Evolutionary conservation across 2,113 vertebrate genomes (phyloP), one percentile per base, ranked within the genome.

Genomic region (Megaceryle torquata): DNA sequence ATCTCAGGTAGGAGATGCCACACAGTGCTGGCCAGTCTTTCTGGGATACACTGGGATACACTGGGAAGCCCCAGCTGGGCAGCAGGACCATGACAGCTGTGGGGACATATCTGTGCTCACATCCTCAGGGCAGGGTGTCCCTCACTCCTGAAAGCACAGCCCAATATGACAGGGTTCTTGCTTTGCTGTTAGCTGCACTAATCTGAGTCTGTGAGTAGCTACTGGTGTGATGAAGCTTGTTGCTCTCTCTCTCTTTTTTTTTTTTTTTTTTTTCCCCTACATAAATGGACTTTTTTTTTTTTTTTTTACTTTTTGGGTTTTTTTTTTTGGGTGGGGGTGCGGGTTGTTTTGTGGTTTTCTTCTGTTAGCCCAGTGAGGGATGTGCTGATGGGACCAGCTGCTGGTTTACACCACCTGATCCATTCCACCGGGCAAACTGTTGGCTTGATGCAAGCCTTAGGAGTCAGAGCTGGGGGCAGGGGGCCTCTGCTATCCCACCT

Each of bases 381-480:
- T 1, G 11, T 76, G 60, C 77, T 84, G 91, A 44, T 16, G 29
- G 56, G 59, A 82, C 18, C 63, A 77, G 56, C 67, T 77, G 37
- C 57, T 6, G n/a, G 74, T 86, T 71, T 81, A 82, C 65, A 63
- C 35, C 56, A 56, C 63, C 69, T 39, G 64, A 54, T 77, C 75
- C 16, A 6, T 93, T 82, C 77, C 77, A 39, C 5, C 0, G 3
- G 80, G 59, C 60, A 78, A 93, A 68, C 59, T 65, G 50, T 72
- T 83, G 85, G 88, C 87, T 92, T 72, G 69, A 75, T 67, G 57
- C 77, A 92, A 95, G 89, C 86, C 72, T 68, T 92, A 4, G 29
- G 74, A 79, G 59, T 26, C 60, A 82, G 65, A 89, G 85, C 82
- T 50, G 89, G 72, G 87, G 46, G 24, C 61, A 74, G 44, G 51